Evolutionary conservation across 1,140 invertebrate genomes (phyloP).

Genomic region (Cardiocondyla obscurior): DNA sequence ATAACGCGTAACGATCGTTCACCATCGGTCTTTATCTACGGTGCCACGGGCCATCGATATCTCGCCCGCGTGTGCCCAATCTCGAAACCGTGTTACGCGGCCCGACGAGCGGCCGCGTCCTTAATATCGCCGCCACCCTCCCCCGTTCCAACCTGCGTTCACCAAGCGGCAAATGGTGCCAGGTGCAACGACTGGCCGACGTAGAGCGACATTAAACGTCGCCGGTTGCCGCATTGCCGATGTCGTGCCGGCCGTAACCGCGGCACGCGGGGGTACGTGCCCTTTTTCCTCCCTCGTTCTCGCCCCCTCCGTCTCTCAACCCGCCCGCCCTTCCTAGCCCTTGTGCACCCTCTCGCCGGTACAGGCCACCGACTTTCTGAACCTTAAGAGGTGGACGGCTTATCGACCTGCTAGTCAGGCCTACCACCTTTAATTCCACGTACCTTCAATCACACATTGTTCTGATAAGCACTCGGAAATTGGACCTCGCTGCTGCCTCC

Average conservation of each 20-base stretch:
- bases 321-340: neutral
- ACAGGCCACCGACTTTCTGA: conserved; percentile 65
- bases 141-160: conserved; percentile 19
- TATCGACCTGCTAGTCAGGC: conserved; percentile 72
- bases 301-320: neutral
- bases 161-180: conserved; percentile 54
- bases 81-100: conserved; percentile 53
- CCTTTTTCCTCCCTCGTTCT: neutral
- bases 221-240: conserved; percentile 79
- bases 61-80: conserved; percentile 39
- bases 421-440: conserved; percentile 61
- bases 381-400: conserved; percentile 69
- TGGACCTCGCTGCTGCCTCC: neutral
- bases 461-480: conserved; percentile 23
- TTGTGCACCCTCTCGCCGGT: conserved; percentile 58
- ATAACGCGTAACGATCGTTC: conserved; percentile 46
- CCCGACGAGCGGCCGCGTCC: conserved; percentile 10
- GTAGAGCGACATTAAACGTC: conserved; percentile 60
- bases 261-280: conserved; percentile 63
- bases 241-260: conserved; percentile 77
- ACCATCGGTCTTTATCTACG: conserved; percentile 34
- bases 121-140: conserved; percentile 26
- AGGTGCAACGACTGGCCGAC: conserved; percentile 62
- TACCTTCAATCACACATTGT: conserved; percentile 42
- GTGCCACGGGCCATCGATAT: conserved; percentile 41